Evolutionary conservation across 2,888 invertebrate species (phyloP), one percentile per base, ranked within the genome.

Genomic region (Agriopis marginaria): DNA sequence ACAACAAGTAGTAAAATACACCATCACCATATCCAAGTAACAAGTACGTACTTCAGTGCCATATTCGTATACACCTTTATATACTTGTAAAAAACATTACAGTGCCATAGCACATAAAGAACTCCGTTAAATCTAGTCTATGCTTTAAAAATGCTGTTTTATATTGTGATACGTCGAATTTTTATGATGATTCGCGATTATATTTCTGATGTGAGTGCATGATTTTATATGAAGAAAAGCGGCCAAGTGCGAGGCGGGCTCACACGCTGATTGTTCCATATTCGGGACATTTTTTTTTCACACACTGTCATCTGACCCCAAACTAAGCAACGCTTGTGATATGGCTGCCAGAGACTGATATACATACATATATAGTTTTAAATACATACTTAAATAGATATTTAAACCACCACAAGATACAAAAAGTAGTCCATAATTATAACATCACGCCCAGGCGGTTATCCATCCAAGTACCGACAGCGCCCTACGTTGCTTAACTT

Each of bases 121-220:
- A 17, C 44, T 53, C 44, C 5, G 62, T 62, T 45, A 54, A 63
- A 63, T 63, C 63, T 54, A 54, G 63, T 17, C 53, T 63, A 44
- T 12, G 55, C 32, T 47, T 45, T 49, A 47, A 55, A 63, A 49
- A 63, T 63, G 23, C 12, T 7, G 2, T 51, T 55, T 63, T 17
- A 62, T 44, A 45, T 45, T 45, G 44, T 45, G 62, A 62, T 53
- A 53, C 7, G 42, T 51, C 40, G 17, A 12, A 44, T 23, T 62
- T 62, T 62, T 61, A 53, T 54, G 62, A 32, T 44, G 53, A 5
- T 53, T 8, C 32, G 23, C 42, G 44, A 62, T 62, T 62, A 62
- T 51, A 5, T 9, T 44, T 54, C 53, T 62, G 17, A 62, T 45
- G 62, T n/a, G 45, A 61, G 51, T 51, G 61, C 44, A 53, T 62